phyloP scores from a whole-genome alignment of 2,113 vertebrate genomes.

The Melanocharis versteri region DNA sequence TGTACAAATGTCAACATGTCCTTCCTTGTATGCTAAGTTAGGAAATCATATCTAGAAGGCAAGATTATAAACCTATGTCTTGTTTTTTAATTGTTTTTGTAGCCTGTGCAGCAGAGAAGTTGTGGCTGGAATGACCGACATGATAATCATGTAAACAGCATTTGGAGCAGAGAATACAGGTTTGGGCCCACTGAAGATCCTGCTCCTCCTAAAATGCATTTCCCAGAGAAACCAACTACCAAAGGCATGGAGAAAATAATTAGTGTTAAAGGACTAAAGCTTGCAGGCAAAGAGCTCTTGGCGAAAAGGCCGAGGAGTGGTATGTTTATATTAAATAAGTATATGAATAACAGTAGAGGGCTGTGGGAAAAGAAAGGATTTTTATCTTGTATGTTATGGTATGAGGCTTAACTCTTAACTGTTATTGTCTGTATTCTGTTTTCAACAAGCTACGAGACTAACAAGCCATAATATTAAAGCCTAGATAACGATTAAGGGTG shows the following conservation, averaged over 20 bases:
- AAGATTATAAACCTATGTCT: background rate
- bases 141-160: conserved; percentile 58
- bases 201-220: background rate
- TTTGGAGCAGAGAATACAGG: conserved; percentile 80
- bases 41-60: background rate
- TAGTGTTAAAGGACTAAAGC: conserved; percentile 67
- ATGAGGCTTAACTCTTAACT: background rate
- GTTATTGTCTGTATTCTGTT: background rate
- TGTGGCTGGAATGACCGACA: conserved; percentile 72
- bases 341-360: background rate
- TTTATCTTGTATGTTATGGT: background rate
- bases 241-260: conserved; percentile 77
- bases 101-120: conserved; percentile 75
- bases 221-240: conserved; percentile 67
- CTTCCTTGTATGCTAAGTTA: background rate
- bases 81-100: background rate
- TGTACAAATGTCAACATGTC: background rate
- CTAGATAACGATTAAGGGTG: background rate
- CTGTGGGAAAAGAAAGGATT: background rate
- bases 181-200: background rate
- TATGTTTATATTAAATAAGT: conserved; percentile 59
- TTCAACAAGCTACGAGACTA: background rate
- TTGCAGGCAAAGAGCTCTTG: conserved; percentile 72
- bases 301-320: conserved; percentile 84
- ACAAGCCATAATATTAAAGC: background rate